A percentile compares a stretch with the other conserved stretches of the same genome.
These are phyloP conservation scores for Oncorhynchus mykiss DNA, from an alignment of 2,113 vertebrate genomes.

Conservation along the genomic window DNA sequence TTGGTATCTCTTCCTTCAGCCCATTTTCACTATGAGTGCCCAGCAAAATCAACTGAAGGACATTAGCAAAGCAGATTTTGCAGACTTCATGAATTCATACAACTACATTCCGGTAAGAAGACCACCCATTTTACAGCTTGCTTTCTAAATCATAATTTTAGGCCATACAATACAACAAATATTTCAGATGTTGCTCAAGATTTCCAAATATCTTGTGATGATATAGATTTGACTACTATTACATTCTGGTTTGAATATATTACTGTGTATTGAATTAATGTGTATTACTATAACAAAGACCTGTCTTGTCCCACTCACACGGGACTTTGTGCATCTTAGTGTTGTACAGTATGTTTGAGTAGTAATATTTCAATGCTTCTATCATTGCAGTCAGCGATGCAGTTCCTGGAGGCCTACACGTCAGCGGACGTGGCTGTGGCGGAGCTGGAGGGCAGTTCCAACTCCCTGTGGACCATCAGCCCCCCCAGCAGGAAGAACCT, in stretches of 20 bases:
- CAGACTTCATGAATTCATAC: slow-evolving; percentile 38
- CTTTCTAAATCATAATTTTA: not conserved
- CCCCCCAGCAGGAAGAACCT: slow-evolving; percentile 86
- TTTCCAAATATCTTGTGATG: too few species aligned
- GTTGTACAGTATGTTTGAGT: too few species aligned
- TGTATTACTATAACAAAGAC: too few species aligned
- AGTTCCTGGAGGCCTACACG: slow-evolving; percentile 85
- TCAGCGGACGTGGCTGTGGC: slow-evolving; percentile 84
- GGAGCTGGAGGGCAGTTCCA: slow-evolving; percentile 86
- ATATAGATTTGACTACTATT: too few species aligned
- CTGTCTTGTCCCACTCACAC: too few species aligned
- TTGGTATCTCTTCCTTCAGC: slow-evolving; percentile 66
- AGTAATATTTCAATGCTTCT: not conserved
- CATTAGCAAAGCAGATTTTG: slow-evolving; percentile 61
- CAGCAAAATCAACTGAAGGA: slow-evolving; percentile 85
- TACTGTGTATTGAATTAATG: too few species aligned
- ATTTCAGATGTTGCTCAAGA: too few species aligned
- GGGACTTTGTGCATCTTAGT: too few species aligned
- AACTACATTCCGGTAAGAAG: slow-evolving; percentile 41
- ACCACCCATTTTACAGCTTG: not conserved
- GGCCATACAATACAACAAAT: too few species aligned
- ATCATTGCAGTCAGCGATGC: slow-evolving; percentile 78
- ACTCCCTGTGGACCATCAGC: slow-evolving; percentile 90
- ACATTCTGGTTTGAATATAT: too few species aligned
- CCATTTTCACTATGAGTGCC: slow-evolving; percentile 91